Evolutionary conservation across 1,140 invertebrate species (phyloP), one percentile per base, ranked within the genome.

Genomic region (Elymnias hypermnestra): DNA sequence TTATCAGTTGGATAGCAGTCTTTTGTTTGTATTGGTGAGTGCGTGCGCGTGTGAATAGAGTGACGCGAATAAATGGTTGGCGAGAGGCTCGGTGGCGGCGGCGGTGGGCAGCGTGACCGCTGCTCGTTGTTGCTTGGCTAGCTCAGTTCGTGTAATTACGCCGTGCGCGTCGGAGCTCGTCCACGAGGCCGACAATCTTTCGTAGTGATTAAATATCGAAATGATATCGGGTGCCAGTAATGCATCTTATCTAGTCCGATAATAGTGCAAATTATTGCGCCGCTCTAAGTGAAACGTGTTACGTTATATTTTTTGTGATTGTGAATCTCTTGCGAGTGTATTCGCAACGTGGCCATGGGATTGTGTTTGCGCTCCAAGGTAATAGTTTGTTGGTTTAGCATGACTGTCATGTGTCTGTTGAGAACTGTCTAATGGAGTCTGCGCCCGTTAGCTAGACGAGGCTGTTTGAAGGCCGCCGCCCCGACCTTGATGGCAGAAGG

Each of bases 401-500:
- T 10, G n/a, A 15, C 56, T 52, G 46, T 54, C 10, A 52, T 66
- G 53, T 63, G 57, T 74, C 57, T 72, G 58, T 72, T 60, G 59
- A 51, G 65, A 66, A 59, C 51, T 47, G 37, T 54, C 56, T 58
- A 58, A 46, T 56, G 68, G 56, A 70, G 68, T 51, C 71, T 70
- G 59, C 53, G 62, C 53, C 33, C n/a, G 63, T 58, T 57, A 68
- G 52, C 72, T 72, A 81, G 77, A 72, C 74, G 71, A 78, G 76
- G 71, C 72, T 83, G 72, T 74, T 69, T 77, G 78, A 84, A 83
- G 81, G 78, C 82, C 78, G 75, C 66, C 71, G 72, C 53, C 59
- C 56, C 72, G 78, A 85, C 82, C 82, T 85, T 85, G 73, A 59
- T 74, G 68, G 53, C 63, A 72, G 63, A 75, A 75, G 76, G 72